Base-by-base conservation (phyloP, 2,888 invertebrate species). In the Ophion slaviceki region DNA sequence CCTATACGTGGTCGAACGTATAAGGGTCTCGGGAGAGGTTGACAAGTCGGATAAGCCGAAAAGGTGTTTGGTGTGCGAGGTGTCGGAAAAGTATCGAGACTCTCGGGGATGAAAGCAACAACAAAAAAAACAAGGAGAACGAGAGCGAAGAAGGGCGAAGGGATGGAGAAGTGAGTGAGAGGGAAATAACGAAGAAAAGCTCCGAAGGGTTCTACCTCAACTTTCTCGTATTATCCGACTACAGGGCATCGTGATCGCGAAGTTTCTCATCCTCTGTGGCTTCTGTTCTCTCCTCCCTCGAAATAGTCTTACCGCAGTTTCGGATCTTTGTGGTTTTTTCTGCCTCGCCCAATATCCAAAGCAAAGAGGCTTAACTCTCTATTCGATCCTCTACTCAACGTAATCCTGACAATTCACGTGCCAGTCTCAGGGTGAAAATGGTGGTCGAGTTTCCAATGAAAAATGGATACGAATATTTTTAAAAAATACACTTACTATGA, bases 31-130 rank as follows among this genome's bases (percentile, higher is more conserved):
- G 61, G 47, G 71, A 67, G 71, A 79, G 85, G 85, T 85, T 85
- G 82, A 85, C 85, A 85, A 85, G 79, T 80, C 85, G 82, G 85
- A 85, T 85, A 85, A 85, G 85, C 85, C 80, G 82, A 82, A 82
- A 82, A 85, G 82, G 85, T 80, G 76, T 85, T 82, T 40, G 80
- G 53, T 59, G 67, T 72, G 78, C 71, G 57, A 36, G 74, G 47
- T 28, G 72, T 78, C 40, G 28, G 53, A 76, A 85, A 82, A 82
- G 85, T 82, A 85, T 82, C 79, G 85, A 80, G 76, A 75, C 71
- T 82, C 76, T 72, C 47, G 45, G 36, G 57, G 72, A 68, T 82
- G 24, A 62, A 53, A 66, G 28, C 53, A 53, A 53, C 53, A 14
- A 53, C 14, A 59, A 57, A 28, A 66, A 20, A 36, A 45, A 40